Percentiles rank a stretch among this genome's conserved stretches.
Conservation (phyloP, 2,113 vertebrate genomes). For the Nibea coibor region DNA sequence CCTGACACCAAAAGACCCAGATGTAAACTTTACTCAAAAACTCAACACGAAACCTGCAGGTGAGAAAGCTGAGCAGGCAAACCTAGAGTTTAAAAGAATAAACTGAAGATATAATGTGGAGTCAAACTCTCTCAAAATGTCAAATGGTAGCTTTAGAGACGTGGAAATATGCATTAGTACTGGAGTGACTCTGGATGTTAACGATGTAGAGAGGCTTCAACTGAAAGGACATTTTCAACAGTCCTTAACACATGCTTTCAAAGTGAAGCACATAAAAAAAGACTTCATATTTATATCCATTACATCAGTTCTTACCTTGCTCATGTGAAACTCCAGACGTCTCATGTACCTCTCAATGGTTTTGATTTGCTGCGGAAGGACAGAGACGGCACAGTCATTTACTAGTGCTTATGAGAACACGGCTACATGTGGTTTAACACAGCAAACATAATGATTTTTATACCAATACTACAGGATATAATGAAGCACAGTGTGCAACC, state of each 20-base stretch:
- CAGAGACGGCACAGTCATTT: neutral
- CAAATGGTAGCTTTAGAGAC: neutral
- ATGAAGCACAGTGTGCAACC: neutral
- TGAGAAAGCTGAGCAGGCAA: neutral
- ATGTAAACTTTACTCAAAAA: neutral
- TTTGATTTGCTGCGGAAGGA: conserved; percentile 95
- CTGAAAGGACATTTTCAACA: conserved; percentile 6
- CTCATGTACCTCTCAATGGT: conserved; percentile 95
- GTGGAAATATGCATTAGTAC: neutral
- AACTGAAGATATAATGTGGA: no score
- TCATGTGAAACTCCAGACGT: conserved; percentile 98
- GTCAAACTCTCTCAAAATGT: neutral
- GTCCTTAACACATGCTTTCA: neutral
- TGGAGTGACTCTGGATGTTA: neutral
- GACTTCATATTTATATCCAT: no score
- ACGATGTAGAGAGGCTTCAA: neutral
- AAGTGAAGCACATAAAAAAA: neutral
- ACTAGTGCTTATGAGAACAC: neutral
- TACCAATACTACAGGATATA: conserved; percentile 6
- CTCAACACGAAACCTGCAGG: neutral
- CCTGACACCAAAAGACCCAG: neutral
- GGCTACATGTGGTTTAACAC: neutral
- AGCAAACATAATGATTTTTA: neutral
- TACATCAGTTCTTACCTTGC: conserved; percentile 88
- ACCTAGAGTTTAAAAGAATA: no score